phyloP scores from a whole-genome alignment of 2,113 vertebrate species.

The Ammodytes marinus region DNA sequence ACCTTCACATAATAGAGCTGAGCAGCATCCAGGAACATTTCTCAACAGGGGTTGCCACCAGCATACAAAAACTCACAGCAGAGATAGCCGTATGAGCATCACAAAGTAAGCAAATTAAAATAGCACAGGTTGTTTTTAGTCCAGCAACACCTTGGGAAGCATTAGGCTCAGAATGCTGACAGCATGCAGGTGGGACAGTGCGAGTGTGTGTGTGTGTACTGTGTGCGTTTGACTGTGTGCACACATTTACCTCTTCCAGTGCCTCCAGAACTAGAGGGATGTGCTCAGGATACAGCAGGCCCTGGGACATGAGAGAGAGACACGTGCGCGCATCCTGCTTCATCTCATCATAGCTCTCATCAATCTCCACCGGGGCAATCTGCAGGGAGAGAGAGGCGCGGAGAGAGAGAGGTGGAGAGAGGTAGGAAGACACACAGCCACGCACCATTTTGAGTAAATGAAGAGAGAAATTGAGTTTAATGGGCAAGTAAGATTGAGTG shows the following conservation, averaged over 20 bases:
- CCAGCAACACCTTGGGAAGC: conserved; percentile 47
- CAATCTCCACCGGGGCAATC: conserved; percentile 99
- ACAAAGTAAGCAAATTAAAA: conserved; percentile 50
- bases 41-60: conserved; percentile 9
- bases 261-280: conserved; percentile 94
- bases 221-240: conserved; percentile 27
- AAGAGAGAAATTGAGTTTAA: conserved; percentile 85
- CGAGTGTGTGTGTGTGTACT: conserved; percentile 34
- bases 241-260: conserved; percentile 88
- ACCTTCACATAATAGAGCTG: conserved; percentile 20
- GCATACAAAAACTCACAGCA: conserved; percentile 7
- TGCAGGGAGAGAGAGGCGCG: conserved; percentile 71
- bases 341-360: conserved; percentile 98
- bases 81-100: conserved; percentile 12
- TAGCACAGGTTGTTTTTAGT: conserved; percentile 56
- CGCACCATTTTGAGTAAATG: conserved; percentile 81
- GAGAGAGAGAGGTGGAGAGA: conserved; percentile 49
- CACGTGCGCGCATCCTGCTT: conserved; percentile 98
- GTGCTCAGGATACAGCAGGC: conserved; percentile 95
- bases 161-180: conserved; percentile 40
- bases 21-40: background rate
- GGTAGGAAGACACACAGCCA: conserved; percentile 68
- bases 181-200: conserved; percentile 50
- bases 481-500: conserved; percentile 82
- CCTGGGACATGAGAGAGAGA: conserved; percentile 98